Evolutionary conservation across 2,113 vertebrate genomes (phyloP), one percentile per base, ranked within the genome.

Genomic region (Eolophus roseicapilla): DNA sequence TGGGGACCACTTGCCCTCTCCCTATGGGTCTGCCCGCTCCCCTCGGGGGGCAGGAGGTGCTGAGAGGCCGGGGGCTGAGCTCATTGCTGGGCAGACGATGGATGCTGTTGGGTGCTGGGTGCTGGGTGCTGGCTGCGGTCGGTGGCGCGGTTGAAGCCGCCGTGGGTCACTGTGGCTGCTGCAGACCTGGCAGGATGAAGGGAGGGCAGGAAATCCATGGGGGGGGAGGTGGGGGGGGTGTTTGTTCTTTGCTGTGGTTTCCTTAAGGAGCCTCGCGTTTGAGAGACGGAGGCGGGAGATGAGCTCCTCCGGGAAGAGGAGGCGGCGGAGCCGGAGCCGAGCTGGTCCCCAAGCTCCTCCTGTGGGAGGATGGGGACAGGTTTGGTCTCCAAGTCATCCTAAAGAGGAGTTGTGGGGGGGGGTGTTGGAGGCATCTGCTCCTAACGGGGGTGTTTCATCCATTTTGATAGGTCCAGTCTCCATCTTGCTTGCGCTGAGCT

Each of bases 171-270:
- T 73, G 93, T 13, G 93, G 93, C 88, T 91, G 53, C 68, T 25
- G 31, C 49, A 86, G 74, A 70, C 76, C 82, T 77, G 78, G 44
- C 46, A 82, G 70, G 82, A 57, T 27, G 94, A 86, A 85, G 73
- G 84, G 77, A 57, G 77, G 80, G 84, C 73, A 84, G 95, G 90
- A 96, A 94, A 95, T 18, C 85, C 74, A 41, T 11, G 39, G 39
- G 60, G 71, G 28, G 50, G 79, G 5, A 18, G n/a, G n/a, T n/a
- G n/a, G n/a, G n/a, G n/a, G n/a, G n/a, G n/a, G n/a, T n/a, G n/a
- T n/a, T 75, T 44, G 47, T 17, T 44, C 95, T 95, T 90, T 95
- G 82, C 84, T 86, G 94, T 93, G 93, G 91, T 93, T 96, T 91
- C 37, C 43, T 43, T 93, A 71, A 79, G 64, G 84, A 89, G 41